These are phyloP conservation scores for Amblyraja radiata DNA, from an alignment of 2,797 vertebrate genomes.

Conservation along the genomic window DNA sequence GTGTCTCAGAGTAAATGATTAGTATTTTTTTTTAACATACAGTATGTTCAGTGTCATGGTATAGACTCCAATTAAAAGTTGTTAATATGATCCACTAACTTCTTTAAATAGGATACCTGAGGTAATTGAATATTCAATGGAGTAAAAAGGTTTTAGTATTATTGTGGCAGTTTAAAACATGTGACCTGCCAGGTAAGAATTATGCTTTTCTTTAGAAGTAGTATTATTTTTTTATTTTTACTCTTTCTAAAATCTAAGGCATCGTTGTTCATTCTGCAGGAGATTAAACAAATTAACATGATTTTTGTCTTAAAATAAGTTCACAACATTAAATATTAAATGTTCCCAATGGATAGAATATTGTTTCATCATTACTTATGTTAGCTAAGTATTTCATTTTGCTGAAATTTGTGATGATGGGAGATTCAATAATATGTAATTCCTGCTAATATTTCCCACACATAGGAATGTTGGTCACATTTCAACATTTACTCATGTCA, in stretches of 20 bases:
- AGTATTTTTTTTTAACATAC: background rate
- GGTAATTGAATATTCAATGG: background rate
- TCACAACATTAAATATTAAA: too few species aligned
- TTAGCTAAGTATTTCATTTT: background rate
- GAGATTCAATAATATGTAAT: background rate
- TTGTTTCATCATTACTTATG: background rate
- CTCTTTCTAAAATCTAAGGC: slow-evolving; percentile 17
- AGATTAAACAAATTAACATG: background rate
- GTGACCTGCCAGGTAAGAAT: background rate
- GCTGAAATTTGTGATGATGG: background rate
- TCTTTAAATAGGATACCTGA: background rate
- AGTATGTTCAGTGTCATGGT: background rate
- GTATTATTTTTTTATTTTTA: background rate
- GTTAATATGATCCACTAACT: background rate
- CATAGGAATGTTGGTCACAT: background rate
- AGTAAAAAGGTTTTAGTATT: background rate
- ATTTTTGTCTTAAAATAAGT: too few species aligned
- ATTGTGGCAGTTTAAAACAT: background rate
- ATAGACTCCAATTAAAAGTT: background rate
- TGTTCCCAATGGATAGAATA: background rate
- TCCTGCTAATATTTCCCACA: background rate
- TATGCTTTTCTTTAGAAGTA: background rate
- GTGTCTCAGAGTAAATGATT: background rate
- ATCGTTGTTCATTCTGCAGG: background rate
- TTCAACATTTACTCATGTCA: background rate